Percentiles rank a stretch among this genome's conserved stretches.
phyloP scores from a whole-genome alignment of 2,888 invertebrate species.

The Nebria brevicollis region DNA sequence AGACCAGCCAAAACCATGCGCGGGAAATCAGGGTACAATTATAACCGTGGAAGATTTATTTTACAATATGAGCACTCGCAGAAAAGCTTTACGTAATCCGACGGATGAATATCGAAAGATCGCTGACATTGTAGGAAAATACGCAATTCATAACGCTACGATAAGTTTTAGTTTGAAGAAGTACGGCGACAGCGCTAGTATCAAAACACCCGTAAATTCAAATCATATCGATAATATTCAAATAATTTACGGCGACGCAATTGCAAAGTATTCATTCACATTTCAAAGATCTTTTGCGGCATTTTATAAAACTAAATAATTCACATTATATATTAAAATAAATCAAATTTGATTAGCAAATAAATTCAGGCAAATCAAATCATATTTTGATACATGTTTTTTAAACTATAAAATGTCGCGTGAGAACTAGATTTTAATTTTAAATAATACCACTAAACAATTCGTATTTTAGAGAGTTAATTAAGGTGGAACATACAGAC shows the following conservation, averaged over 20 bases:
- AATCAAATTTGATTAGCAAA: too few species aligned
- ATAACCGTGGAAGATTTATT: slow-evolving; percentile 94
- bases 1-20: slow-evolving; percentile 81
- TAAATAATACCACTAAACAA: slow-evolving; percentile 3
- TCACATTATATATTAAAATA: too few species aligned
- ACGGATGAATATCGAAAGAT: slow-evolving; percentile 88
- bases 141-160: slow-evolving; percentile 88
- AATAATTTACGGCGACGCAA: slow-evolving; percentile 80
- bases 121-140: slow-evolving; percentile 85
- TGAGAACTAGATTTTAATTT: slow-evolving; percentile 10
- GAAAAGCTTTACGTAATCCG: slow-evolving; percentile 82
- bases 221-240: slow-evolving; percentile 83
- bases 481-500: slow-evolving; percentile 78
- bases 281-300: background rate
- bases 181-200: slow-evolving; percentile 70
- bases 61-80: slow-evolving; percentile 88
- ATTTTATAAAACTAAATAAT: background rate
- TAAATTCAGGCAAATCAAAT: too few species aligned
- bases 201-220: slow-evolving; percentile 79
- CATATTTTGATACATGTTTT: background rate
- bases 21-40: slow-evolving; percentile 91
- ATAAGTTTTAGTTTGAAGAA: slow-evolving; percentile 70
- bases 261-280: slow-evolving; percentile 70
- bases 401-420: background rate
- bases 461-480: slow-evolving; percentile 71